These are phyloP conservation scores for Aurelia aurita DNA, from an alignment of 30 jellyfish, hydroid and myxozoan species.

Conservation along the genomic window DNA sequence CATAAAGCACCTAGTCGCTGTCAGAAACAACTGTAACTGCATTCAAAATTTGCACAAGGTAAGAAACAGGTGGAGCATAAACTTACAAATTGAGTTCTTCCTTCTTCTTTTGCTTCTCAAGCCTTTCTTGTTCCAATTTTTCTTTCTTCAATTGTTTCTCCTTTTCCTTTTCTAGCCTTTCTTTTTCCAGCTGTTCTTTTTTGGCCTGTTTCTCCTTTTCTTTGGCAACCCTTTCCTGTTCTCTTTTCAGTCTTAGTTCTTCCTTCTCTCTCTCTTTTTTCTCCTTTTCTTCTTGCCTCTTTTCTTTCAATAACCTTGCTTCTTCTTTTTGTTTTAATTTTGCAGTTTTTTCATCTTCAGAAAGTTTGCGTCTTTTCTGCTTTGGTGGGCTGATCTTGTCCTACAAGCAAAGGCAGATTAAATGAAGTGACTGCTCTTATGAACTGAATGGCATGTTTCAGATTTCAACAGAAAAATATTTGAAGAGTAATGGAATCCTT, in stretches of 20 bases:
- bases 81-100: conserved; percentile 46
- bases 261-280: conserved; percentile 30
- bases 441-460: too few species aligned
- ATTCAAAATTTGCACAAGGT: background rate
- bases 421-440: too few species aligned
- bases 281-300: conserved; percentile 32
- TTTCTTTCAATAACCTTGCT: conserved; percentile 52
- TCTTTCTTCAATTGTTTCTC: conserved; percentile 45
- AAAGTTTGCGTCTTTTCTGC: conserved; percentile 52
- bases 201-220: conserved; percentile 37
- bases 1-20: too few species aligned
- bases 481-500: too few species aligned
- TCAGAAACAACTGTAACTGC: too few species aligned
- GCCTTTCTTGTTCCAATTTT: conserved; percentile 40
- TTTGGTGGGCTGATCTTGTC: conserved; percentile 63
- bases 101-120: conserved; percentile 27
- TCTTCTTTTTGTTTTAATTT: conserved; percentile 46
- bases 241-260: conserved; percentile 34
- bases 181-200: conserved; percentile 39
- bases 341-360: conserved; percentile 42
- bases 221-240: conserved; percentile 37
- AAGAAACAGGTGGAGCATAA: too few species aligned
- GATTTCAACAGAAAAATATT: too few species aligned
- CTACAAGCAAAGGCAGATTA: background rate
- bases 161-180: conserved; percentile 35